Base-by-base conservation (phyloP, 2,113 vertebrate genomes). In the Paedocypris sp. region DNA sequence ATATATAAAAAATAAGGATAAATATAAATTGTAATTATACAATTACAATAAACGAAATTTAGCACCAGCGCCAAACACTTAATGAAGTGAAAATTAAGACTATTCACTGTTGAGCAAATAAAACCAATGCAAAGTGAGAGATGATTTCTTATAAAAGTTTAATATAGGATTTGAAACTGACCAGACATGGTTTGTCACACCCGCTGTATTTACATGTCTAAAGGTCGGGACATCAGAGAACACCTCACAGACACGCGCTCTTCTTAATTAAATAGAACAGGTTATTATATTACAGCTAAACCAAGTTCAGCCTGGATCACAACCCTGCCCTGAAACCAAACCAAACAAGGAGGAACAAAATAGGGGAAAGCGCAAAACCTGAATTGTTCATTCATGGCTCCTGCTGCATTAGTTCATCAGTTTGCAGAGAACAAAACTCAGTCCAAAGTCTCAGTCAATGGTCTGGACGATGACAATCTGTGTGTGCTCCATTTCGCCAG, bases 381-480 rank as follows among this genome's bases (percentile, higher is more conserved):
- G n/a, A n/a, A n/a, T n/a, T n/a, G n/a, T n/a, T n/a, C n/a, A n/a
- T n/a, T n/a, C n/a, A n/a, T n/a, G n/a, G n/a, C n/a, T n/a, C n/a
- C n/a, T n/a, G n/a, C n/a, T n/a, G n/a, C n/a, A n/a, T n/a, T n/a
- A n/a, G n/a, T n/a, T n/a, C n/a, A n/a, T n/a, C n/a, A n/a, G n/a
- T n/a, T n/a, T n/a, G n/a, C n/a, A n/a, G n/a, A n/a, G n/a, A n/a
- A n/a, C n/a, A n/a, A n/a, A n/a, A n/a, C n/a, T n/a, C n/a, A n/a
- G n/a, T n/a, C n/a, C n/a, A n/a, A n/a, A n/a, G 25, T 3, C 31
- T 66, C 57, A 68, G 35, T 72, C 61, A 18, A 72, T 72, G 22
- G 70, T 72, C 62, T 68, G 70, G 22, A 72, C 70, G 6, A 72
- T 72, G 62, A 72, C 70, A 2, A 72, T 72, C 28, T 72, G 70